Base-by-base conservation (phyloP, 2,888 invertebrate genomes). In the Cerastis rubricosa region DNA sequence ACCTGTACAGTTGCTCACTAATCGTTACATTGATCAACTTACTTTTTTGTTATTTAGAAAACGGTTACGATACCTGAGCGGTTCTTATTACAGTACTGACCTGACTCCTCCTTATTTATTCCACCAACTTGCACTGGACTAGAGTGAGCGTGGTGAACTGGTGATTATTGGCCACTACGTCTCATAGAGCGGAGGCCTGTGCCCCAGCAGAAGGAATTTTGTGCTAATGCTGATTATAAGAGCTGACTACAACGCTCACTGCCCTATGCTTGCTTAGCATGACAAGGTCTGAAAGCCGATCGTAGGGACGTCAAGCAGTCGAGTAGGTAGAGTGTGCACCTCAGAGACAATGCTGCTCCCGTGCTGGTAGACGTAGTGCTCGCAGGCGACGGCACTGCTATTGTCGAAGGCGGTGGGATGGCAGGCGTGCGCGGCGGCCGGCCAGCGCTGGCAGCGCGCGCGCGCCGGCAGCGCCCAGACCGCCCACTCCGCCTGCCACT, bases 321-420 rank as follows among this genome's bases (percentile, higher is more conserved):
- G 25, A 25, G 45, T 40, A 49, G 14, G 40, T 14, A 45, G 40
- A 40, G 45, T 9, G 64, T 75, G n/a, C 61, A 97, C 97, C 96
- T 97, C 97, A 76, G 95, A 95, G 11, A 97, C 95, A 69, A 97
- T 97, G 68, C 97, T 97, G 87, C 93, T 94, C 76, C 94, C 92
- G 19, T 94, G 92, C 86, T 96, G 94, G 87, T 97, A 97, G 25
- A 97, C 93, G 90, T 94, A 97, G 51, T 91, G 85, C 19, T 95
- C 93, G 86, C 97, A 97, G 43, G 87, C 81, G 7, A 91, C 66
- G 9, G 75, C 59, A 7, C 94, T 92, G 80, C 81, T 80, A 87
- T 94, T 95, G 82, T 93, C 92, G 89, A 97, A 97, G 78, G 93
- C 91, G 63, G 77, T 84, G 1, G 87, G 78, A 3, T 87, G 84